Base-by-base conservation (phyloP, 2,797 vertebrate genomes). In the Typhlichthys subterraneus region DNA sequence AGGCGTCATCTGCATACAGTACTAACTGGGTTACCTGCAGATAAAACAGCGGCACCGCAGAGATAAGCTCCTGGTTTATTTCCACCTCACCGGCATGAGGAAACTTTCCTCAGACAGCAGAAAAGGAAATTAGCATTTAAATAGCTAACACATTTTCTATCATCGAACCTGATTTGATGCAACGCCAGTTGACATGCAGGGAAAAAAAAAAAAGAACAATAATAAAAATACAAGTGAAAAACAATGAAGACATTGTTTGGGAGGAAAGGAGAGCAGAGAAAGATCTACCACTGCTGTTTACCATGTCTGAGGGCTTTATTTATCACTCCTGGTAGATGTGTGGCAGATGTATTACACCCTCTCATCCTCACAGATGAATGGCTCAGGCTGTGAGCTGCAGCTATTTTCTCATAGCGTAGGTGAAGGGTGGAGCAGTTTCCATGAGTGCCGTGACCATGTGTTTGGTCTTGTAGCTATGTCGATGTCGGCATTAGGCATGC, bases 111-210 rank as follows among this genome's bases (percentile, higher is more conserved):
- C 63, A 47, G 48, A 70, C 67, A 61, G 57, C 62, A 67, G 63
- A 8, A 79, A 67, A 65, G 62, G 1, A 77, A 82, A 89, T 85
- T 85, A 79, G 79, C 80, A 87, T 89, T 85, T 86, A 88, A 88
- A 87, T 87, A 82, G 73, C 83, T 38, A 72, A 60, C 74, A 75
- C 73, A 72, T 81, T 68, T 85, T 85, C 81, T 76, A 79, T 76
- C 70, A 77, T 63, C 53, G 19, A 66, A 73, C 61, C 55, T 80
- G 75, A 83, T 81, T 77, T 77, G 70, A 81, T 73, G 76, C 76
- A 72, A 77, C 69, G 72, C 65, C 65, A 69, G 68, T 72, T 76
- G 69, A 76, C 73, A 75, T 60, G 63, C 47, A 42, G 61, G 57
- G 59, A 76, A 76, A 74, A 65, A 80, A 63, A 72, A 83, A 55